These are phyloP conservation scores for Glyphotaelius pellucidus DNA, from an alignment of 2,888 invertebrate genomes.

Conservation along the genomic window DNA sequence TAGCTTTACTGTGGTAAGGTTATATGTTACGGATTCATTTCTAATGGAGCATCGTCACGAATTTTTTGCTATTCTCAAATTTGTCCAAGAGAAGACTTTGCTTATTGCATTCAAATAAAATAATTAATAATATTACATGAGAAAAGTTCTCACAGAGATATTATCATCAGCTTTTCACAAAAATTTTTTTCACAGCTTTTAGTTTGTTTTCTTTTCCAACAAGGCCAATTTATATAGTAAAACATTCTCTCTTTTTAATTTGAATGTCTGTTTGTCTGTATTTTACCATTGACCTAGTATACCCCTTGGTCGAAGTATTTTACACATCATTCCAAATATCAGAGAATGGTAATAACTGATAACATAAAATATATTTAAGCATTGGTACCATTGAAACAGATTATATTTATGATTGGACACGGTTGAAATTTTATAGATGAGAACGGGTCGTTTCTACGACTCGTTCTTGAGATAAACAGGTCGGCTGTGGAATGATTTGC, in stretches of 20 bases:
- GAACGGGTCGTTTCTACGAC: too few species aligned
- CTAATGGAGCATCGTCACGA: background rate
- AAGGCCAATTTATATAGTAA: background rate
- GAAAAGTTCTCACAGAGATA: background rate
- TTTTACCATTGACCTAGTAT: too few species aligned
- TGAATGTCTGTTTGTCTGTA: background rate
- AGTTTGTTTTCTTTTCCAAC: background rate
- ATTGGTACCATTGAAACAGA: too few species aligned
- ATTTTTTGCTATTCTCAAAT: background rate
- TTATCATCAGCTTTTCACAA: background rate
- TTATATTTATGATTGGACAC: too few species aligned
- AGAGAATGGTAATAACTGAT: background rate
- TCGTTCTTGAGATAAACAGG: too few species aligned
- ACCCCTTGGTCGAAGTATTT: too few species aligned
- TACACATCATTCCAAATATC: background rate
- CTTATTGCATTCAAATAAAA: background rate
- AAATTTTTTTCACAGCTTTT: background rate
- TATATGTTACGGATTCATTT: too few species aligned
- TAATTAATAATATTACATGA: background rate
- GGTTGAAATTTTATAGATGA: too few species aligned
- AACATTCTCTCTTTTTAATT: background rate
- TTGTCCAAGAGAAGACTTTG: background rate
- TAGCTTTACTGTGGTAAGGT: too few species aligned
- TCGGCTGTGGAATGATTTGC: too few species aligned
- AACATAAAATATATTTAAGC: too few species aligned